Evolutionary conservation across 1,140 invertebrate species (phyloP), one percentile per base, ranked within the genome.

Genomic region (Helicoverpa armigera): DNA sequence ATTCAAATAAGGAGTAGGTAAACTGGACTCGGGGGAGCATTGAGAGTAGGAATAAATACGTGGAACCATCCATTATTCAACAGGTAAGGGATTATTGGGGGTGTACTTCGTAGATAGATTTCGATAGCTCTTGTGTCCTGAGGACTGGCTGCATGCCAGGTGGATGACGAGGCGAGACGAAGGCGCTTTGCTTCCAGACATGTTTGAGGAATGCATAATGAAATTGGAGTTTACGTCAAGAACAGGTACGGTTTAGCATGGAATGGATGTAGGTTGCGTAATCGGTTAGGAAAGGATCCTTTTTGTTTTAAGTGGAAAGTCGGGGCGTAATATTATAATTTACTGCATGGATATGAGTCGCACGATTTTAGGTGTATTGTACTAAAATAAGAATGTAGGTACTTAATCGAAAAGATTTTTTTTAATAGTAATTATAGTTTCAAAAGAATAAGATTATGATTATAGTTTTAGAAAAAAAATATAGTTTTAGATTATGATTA

Each of bases 41-140:
- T 56, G 51, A n/a, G 61, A 81, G 48, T 69, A 79, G 54, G 54
- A 81, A 86, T 83, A 83, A 82, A 84, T 82, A 67, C 69, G 43
- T 65, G 60, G 74, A 53, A 77, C 16, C 74, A 86, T 86, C 58
- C 79, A 83, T 87, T 85, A 86, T 85, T 85, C 87, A 88, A 87
- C 84, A 89, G 86, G 85, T 87, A 84, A 82, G 63, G 56, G 63
- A 61, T 82, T 80, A 83, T 81, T 74, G 73, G 70, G 82, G 72
- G 74, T 80, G 77, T 79, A 80, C 72, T 65, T 76, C 69, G 76
- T 65, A 86, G 81, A 87, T 84, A 84, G 82, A 85, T 83, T 83
- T 79, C 80, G 83, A 83, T 83, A 74, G 81, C 69, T 69, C 72
- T 83, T 69, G 48, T 85, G 75, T 54, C 82, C 83, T 60, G 79